These are phyloP conservation scores for Phasianus colchicus DNA, from an alignment of 2,113 vertebrate species.

Conservation along the genomic window DNA sequence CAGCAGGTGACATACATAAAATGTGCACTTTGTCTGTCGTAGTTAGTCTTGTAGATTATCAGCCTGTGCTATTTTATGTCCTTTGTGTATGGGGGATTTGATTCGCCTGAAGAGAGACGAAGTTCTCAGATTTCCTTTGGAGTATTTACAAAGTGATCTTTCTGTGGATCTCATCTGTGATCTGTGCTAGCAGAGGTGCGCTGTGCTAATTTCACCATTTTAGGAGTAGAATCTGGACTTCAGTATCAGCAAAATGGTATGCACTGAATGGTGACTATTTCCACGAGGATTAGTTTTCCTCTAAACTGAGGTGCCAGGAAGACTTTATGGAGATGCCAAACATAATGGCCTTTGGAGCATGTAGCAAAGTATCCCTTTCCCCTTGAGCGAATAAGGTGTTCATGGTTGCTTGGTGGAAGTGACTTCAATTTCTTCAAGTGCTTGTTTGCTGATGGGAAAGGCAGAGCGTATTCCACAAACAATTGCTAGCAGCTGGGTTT, in stretches of 20 bases:
- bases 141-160: neutral
- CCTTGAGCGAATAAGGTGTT: neutral
- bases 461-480: neutral
- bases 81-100: neutral
- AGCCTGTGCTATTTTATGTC: neutral
- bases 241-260: neutral
- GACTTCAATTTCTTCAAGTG: neutral
- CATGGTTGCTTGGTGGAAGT: neutral
- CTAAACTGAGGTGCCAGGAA: neutral
- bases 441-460: neutral
- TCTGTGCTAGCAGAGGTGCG: fast-evolving
- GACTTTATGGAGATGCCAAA: neutral
- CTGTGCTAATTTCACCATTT: neutral
- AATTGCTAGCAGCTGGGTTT: neutral
- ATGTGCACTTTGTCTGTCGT: neutral
- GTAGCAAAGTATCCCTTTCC: neutral
- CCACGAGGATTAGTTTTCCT: neutral
- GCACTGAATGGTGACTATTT: neutral
- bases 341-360: neutral
- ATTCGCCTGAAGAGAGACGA: neutral
- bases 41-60: neutral
- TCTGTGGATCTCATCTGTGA: neutral
- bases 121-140: neutral
- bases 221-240: neutral
- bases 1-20: neutral